phyloP scores from a whole-genome alignment of 1,140 invertebrate genomes.

The Eulimnadia texana region DNA sequence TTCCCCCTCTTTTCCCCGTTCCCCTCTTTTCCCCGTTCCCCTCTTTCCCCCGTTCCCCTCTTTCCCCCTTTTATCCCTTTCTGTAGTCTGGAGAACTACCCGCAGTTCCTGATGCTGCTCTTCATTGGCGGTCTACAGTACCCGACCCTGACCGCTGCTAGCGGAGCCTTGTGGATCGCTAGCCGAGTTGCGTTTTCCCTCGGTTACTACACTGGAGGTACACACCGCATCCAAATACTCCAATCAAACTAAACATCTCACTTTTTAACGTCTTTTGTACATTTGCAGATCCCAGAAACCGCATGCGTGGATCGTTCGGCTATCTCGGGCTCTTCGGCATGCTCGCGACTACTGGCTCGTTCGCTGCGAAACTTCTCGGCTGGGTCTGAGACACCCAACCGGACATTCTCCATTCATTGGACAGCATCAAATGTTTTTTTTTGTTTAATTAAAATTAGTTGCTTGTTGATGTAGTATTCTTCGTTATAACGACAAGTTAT shows the following conservation, averaged over 20 bases:
- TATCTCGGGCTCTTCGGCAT: conserved; percentile 30
- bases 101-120: conserved; percentile 30
- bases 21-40: too few relatives aligned
- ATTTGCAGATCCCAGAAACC: conserved; percentile 29
- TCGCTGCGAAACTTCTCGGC: conserved; percentile 25
- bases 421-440: too few relatives aligned
- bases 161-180: conserved; percentile 30
- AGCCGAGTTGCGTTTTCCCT: conserved; percentile 33
- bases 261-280: conserved; percentile 9
- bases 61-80: too few relatives aligned
- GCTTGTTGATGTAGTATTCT: too few relatives aligned
- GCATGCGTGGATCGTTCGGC: conserved; percentile 30
- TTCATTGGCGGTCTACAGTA: conserved; percentile 32
- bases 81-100: conserved; percentile 32
- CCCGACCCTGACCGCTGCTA: conserved; percentile 30
- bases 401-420: too few relatives aligned
- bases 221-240: not conserved
- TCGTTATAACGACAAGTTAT: too few relatives aligned
- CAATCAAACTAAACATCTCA: conserved; percentile 4
- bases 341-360: conserved; percentile 26
- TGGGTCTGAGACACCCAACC: conserved; percentile 19
- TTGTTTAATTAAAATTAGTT: too few relatives aligned
- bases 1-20: too few relatives aligned
- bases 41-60: too few relatives aligned
- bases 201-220: conserved; percentile 38